A percentile compares a stretch with the other conserved stretches of the same genome.
Evolutionary conservation across 2,888 invertebrate species (phyloP).

Genomic region (Dolichomitus sp.): DNA sequence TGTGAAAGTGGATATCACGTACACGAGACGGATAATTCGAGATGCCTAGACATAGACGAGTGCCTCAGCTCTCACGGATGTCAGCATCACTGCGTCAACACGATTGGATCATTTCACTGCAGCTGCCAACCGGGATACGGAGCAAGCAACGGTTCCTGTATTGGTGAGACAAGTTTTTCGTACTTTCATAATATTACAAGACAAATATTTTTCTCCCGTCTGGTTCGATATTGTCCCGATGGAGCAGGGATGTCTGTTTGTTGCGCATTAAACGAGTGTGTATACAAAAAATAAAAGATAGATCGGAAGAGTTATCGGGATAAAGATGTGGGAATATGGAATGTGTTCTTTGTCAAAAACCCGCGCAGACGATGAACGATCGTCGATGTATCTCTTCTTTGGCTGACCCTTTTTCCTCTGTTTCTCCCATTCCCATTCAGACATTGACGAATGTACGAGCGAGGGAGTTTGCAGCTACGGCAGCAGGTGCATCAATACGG

Average conservation of each 20-base stretch:
- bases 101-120: slow-evolving; percentile 86
- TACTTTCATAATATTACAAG: background rate
- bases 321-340: slow-evolving; percentile 12
- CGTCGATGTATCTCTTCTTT: slow-evolving; percentile 34
- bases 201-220: too few species aligned
- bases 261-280: background rate
- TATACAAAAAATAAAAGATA: background rate
- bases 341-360: slow-evolving; percentile 27
- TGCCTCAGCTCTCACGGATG: slow-evolving; percentile 84
- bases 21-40: slow-evolving; percentile 71
- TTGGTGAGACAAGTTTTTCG: slow-evolving; percentile 72
- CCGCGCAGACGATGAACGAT: slow-evolving; percentile 26
- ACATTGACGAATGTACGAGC: slow-evolving; percentile 82
- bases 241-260: background rate
- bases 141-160: slow-evolving; percentile 74
- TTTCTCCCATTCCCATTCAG: slow-evolving; percentile 69
- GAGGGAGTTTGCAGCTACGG: slow-evolving; percentile 75
- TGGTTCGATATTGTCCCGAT: background rate
- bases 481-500: slow-evolving; percentile 80
- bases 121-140: slow-evolving; percentile 77
- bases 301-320: slow-evolving; percentile 25
- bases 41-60: slow-evolving; percentile 86
- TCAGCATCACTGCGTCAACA: slow-evolving; percentile 86
- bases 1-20: slow-evolving; percentile 85
- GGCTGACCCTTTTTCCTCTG: slow-evolving; percentile 9